These are phyloP conservation scores for Beroe forskalii DNA, from an alignment of 37 sponge, comb jelly and placozoan species.

Conservation along the genomic window DNA sequence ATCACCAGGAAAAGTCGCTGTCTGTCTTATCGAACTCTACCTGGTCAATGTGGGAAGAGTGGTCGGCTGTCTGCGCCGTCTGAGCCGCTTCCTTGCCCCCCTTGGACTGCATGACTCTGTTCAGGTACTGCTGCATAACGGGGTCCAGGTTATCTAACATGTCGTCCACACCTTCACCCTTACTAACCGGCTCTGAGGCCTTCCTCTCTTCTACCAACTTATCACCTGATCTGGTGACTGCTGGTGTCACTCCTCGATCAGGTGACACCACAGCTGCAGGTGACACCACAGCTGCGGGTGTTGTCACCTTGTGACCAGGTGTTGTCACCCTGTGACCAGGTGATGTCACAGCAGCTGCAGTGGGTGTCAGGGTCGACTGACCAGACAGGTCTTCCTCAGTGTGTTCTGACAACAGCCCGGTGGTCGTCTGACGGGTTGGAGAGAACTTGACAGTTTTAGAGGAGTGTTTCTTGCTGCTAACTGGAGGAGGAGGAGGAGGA, in stretches of 20 bases:
- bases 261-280: neutral
- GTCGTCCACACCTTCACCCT: neutral
- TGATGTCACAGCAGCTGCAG: neutral
- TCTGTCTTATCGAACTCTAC: conserved; percentile 55
- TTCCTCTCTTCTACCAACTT: too few relatives aligned
- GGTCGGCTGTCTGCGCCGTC: neutral
- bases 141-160: conserved; percentile 44
- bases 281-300: neutral
- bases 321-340: neutral
- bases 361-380: neutral
- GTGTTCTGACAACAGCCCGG: too few relatives aligned
- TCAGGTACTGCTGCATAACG: conserved; percentile 47
- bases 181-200: neutral
- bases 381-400: neutral
- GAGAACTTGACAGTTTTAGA: neutral
- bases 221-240: too few relatives aligned
- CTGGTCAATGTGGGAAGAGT: neutral
- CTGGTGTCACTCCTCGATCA: neutral
- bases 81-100: neutral
- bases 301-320: neutral
- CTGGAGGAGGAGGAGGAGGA: neutral
- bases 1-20: conserved; percentile 62
- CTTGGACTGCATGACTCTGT: conserved; percentile 3
- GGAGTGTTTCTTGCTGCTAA: neutral
- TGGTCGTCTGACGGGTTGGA: neutral